phyloP scores from a whole-genome alignment of 2,113 vertebrate species.

The Otolemur garnettii region DNA sequence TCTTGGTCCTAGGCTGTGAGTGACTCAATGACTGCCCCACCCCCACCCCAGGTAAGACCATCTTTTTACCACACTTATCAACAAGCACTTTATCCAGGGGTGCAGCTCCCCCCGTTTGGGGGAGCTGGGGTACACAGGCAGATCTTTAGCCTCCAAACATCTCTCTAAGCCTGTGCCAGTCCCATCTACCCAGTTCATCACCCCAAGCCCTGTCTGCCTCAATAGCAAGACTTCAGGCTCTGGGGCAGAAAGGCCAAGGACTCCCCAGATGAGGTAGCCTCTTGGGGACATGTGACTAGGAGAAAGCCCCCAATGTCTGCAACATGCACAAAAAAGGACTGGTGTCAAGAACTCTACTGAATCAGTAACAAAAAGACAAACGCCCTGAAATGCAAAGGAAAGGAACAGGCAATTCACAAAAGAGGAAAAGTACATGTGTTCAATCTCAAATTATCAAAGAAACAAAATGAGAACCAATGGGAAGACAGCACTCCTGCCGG shows the following conservation, averaged over 20 bases:
- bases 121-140: fast-evolving
- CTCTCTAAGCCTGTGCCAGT: not conserved
- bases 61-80: not conserved
- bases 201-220: not conserved
- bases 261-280: not conserved
- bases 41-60: not conserved
- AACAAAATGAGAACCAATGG: not conserved
- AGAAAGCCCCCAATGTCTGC: not conserved
- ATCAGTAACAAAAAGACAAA: slow-evolving; percentile 11
- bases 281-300: not conserved
- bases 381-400: not conserved
- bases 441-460: not conserved
- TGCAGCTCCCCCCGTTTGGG: too few species aligned
- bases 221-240: not conserved
- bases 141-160: not conserved
- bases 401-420: not conserved
- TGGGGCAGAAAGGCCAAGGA: not conserved
- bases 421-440: not conserved
- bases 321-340: not conserved
- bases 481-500: not conserved
- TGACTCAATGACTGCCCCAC: not conserved
- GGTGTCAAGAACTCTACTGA: not conserved
- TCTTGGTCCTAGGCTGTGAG: not conserved
- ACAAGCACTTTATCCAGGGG: not conserved
- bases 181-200: not conserved